Evolutionary conservation across 2,888 invertebrate genomes (phyloP).

Genomic region (Argynnis bischoffii): DNA sequence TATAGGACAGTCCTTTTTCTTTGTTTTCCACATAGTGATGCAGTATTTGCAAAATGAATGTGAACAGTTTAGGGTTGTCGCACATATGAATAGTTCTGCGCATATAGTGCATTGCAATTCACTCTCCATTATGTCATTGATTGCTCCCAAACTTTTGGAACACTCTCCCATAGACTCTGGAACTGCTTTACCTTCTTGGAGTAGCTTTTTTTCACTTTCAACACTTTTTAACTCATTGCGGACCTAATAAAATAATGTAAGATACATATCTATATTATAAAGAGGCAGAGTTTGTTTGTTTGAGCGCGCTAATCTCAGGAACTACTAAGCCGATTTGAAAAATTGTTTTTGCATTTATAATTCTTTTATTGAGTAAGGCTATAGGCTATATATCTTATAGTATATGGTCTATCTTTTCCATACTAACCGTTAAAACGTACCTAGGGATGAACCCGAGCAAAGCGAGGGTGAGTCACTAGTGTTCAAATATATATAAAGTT

Average conservation of each 20-base stretch:
- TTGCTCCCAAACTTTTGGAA: constrained; percentile 60
- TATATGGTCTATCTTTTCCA: too few species aligned
- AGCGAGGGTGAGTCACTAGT: too few species aligned
- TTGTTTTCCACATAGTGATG: constrained; percentile 86
- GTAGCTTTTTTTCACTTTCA: constrained; percentile 59
- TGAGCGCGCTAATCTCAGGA: too few species aligned
- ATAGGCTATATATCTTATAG: too few species aligned
- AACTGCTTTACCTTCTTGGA: constrained; percentile 47
- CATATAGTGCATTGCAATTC: constrained; percentile 90
- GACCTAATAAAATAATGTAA: constrained; percentile 48
- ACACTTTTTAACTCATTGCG: constrained; percentile 58
- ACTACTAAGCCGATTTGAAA: too few species aligned
- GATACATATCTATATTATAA: too few species aligned
- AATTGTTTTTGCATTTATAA: too few species aligned
- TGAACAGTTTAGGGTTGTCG: constrained; percentile 87
- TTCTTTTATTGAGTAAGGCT: too few species aligned
- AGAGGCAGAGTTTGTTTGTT: background rate
- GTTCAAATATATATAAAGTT: too few species aligned
- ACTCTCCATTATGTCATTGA: constrained; percentile 84
- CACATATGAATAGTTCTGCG: constrained; percentile 87
- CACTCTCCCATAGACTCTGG: constrained; percentile 39
- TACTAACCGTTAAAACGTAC: too few species aligned
- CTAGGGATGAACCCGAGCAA: too few species aligned
- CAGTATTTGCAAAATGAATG: constrained; percentile 90
- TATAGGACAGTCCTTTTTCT: constrained; percentile 87